These are phyloP conservation scores for Chrysolina americana DNA, from an alignment of 2,888 invertebrate genomes.

Conservation along the genomic window DNA sequence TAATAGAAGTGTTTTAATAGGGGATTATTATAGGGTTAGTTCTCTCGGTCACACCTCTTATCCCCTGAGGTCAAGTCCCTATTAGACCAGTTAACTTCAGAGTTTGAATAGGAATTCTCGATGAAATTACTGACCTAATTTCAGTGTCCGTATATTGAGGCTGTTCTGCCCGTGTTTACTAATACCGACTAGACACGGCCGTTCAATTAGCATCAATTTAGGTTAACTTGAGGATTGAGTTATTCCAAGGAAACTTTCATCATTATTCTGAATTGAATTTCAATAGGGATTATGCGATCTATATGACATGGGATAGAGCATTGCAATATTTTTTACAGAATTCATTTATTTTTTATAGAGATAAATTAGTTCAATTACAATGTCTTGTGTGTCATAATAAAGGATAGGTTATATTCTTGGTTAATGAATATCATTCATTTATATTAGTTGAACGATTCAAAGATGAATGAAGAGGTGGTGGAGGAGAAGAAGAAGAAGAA, in stretches of 20 bases:
- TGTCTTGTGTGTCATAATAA: too few relatives aligned
- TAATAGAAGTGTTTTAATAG: slow-evolving; percentile 45
- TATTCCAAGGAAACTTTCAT: not conserved
- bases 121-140: slow-evolving; percentile 18
- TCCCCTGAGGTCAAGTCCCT: slow-evolving; percentile 41
- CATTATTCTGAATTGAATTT: too few relatives aligned
- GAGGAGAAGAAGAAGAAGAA: too few relatives aligned
- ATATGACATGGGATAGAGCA: too few relatives aligned
- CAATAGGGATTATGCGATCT: too few relatives aligned
- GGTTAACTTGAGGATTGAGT: not conserved
- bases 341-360: too few relatives aligned
- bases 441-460: too few relatives aligned
- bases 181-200: not conserved
- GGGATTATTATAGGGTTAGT: slow-evolving; percentile 50
- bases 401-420: too few relatives aligned
- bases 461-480: too few relatives aligned
- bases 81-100: slow-evolving; percentile 37
- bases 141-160: not conserved
- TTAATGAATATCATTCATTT: too few relatives aligned
- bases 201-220: not conserved
- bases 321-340: too few relatives aligned
- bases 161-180: not conserved
- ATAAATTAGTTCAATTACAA: too few relatives aligned
- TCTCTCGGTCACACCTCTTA: slow-evolving; percentile 47
- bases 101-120: slow-evolving; percentile 35